Evolutionary conservation across 2,113 vertebrate species (phyloP).

Genomic region (Pseudorhombus dupliciocellatus): DNA sequence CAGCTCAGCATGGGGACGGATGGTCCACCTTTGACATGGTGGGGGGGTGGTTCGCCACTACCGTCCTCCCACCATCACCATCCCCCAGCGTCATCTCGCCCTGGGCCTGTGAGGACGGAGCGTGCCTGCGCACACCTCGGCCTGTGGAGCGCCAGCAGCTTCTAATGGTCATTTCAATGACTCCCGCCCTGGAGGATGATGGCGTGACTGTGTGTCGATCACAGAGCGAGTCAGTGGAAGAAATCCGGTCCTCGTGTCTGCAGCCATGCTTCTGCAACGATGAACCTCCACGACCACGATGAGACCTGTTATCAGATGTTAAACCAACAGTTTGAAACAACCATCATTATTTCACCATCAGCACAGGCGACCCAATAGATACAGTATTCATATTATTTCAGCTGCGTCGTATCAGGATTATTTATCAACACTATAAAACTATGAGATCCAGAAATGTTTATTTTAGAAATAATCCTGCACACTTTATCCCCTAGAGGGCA

Average conservation of each 20-base stretch:
- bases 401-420: not conserved
- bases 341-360: no score
- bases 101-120: slow-evolving; percentile 10
- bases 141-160: slow-evolving; percentile 26
- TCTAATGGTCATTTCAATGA: slow-evolving; percentile 59
- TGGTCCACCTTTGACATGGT: slow-evolving; percentile 54
- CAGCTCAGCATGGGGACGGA: slow-evolving; percentile 14
- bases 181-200: slow-evolving; percentile 47
- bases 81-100: not conserved
- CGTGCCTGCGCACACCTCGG: slow-evolving; percentile 53
- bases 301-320: no score
- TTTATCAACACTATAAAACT: no score
- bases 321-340: no score
- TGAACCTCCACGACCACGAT: no score
- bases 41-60: slow-evolving; percentile 48
- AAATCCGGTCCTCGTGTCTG: no score
- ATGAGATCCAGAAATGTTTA: no score
- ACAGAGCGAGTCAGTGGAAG: no score
- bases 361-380: not conserved
- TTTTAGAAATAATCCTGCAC: no score
- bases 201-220: slow-evolving; percentile 3
- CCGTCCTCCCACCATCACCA: slow-evolving; percentile 41
- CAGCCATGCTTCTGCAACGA: no score
- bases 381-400: not conserved
- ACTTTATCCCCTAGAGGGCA: no score